Evolutionary conservation across 2,888 invertebrate species (phyloP), one percentile per base, ranked within the genome.

Genomic region (Calameuta filiformis): DNA sequence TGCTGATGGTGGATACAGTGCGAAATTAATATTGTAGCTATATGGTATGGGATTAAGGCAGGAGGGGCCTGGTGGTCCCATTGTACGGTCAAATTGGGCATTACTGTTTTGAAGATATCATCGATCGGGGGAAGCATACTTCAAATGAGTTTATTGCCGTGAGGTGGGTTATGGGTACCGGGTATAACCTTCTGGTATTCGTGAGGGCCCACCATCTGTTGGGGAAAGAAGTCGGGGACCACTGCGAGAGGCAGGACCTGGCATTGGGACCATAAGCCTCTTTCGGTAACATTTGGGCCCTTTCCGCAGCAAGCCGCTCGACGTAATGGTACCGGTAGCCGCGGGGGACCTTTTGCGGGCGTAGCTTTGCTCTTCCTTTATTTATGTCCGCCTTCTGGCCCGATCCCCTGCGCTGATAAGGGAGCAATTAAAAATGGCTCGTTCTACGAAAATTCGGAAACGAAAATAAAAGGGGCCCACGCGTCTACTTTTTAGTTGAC

Each of bases 251-350:
- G 68, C 37, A 73, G 56, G 68, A 73, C 73, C 73, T 31, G 76
- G 15, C 40, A 40, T 40, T 40, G 40, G 56, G 56, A 56, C 56
- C 56, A 23, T 76, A 80, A 77, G 34, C 73, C 69, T 75, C n/a
- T 23, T 71, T 75, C 34, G 34, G 73, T 68, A 56, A 23, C 69
- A n/a, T 75, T 12, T 35, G 35, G 75, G 68, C 35, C 68, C 33
- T 68, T 68, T 75, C 73, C 35, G 69, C 75, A 68, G 76, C 75
- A 30, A 81, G 73, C 33, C 75, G 78, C 76, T 76, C 37, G 71
- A 75, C 75, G 84, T 82, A 83, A 84, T 84, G 82, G 84, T 78
- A 80, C 80, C 86, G 81, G 84, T 83, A 87, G 84, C 87, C 83
- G 82, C 85, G 82, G 87, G 87, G 84, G 83, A 84, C 81, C 85